These are phyloP conservation scores for Caenorhabditis sulstoni DNA, from an alignment of 2,888 invertebrate genomes.

Conservation along the genomic window DNA sequence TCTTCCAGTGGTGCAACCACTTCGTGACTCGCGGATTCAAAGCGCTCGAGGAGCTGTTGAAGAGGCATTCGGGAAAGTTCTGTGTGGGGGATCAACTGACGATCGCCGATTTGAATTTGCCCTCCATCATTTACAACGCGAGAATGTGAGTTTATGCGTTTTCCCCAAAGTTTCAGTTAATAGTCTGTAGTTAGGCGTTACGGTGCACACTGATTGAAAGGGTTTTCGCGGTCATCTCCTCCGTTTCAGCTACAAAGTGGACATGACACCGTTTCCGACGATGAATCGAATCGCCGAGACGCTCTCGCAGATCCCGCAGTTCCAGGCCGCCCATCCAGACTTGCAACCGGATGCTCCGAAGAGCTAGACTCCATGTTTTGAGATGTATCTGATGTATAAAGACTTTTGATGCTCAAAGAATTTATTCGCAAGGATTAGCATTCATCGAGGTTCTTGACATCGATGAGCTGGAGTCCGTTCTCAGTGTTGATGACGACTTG, in stretches of 20 bases:
- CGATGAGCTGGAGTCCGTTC: no score
- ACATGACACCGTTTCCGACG: conserved; percentile 90
- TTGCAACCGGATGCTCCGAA: conserved; percentile 85
- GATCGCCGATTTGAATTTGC: conserved; percentile 93
- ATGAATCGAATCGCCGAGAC: conserved; percentile 91
- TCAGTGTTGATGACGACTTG: no score
- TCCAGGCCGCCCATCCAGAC: conserved; percentile 91
- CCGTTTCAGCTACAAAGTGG: conserved; percentile 89
- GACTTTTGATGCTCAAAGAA: no score
- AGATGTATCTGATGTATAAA: no score
- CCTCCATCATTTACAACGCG: conserved; percentile 92
- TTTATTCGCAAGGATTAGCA: no score
- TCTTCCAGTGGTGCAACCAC: conserved; percentile 52
- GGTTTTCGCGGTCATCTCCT: no score
- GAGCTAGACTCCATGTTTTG: no score
- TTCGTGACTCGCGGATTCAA: conserved; percentile 84
- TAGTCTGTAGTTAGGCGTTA: no score
- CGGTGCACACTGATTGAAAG: no score
- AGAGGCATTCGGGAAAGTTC: conserved; percentile 87
- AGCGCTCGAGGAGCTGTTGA: conserved; percentile 88
- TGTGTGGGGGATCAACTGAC: conserved; percentile 89
- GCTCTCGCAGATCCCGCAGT: conserved; percentile 90
- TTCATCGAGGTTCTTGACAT: no score
- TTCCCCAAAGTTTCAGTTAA: neutral
- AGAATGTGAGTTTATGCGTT: conserved; percentile 4